Evolutionary conservation across 2,797 vertebrate species (phyloP).

Genomic region (Luscinia megarhynchos): DNA sequence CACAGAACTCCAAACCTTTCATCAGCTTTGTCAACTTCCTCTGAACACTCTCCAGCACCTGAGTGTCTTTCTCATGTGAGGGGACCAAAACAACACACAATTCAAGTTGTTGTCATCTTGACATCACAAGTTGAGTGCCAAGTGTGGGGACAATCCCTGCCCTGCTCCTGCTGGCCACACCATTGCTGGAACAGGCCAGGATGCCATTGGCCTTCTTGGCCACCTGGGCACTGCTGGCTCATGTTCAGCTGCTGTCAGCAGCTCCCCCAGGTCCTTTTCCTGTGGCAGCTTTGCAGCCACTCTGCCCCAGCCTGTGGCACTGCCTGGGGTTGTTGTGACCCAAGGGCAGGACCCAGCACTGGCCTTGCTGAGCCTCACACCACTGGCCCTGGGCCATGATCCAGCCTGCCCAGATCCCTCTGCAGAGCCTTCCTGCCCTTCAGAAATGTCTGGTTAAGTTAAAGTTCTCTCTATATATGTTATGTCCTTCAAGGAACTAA

Average conservation of each 20-base stretch:
- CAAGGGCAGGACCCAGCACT: neutral
- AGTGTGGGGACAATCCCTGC: neutral
- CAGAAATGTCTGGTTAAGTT: neutral
- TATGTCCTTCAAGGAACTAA: neutral
- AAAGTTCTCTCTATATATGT: neutral
- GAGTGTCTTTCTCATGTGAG: neutral
- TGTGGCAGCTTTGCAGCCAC: neutral
- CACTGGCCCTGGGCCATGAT: neutral
- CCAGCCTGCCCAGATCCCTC: neutral
- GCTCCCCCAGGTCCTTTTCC: neutral
- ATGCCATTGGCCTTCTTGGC: neutral
- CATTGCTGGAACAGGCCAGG: neutral
- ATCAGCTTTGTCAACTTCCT: neutral
- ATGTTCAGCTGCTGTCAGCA: neutral
- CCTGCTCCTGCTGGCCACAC: neutral
- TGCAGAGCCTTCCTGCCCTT: neutral
- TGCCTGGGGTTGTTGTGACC: neutral
- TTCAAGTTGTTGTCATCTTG: neutral
- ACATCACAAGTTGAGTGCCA: accelerated
- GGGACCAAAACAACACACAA: accelerated
- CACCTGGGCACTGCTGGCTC: neutral
- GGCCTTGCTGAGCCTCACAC: neutral
- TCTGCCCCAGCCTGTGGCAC: neutral
- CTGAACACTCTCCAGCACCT: neutral
- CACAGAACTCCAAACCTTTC: neutral